Percentiles rank a stretch among this genome's conserved stretches.
Conservation (phyloP, 2,113 vertebrate species). For the Phainopepla nitens region DNA sequence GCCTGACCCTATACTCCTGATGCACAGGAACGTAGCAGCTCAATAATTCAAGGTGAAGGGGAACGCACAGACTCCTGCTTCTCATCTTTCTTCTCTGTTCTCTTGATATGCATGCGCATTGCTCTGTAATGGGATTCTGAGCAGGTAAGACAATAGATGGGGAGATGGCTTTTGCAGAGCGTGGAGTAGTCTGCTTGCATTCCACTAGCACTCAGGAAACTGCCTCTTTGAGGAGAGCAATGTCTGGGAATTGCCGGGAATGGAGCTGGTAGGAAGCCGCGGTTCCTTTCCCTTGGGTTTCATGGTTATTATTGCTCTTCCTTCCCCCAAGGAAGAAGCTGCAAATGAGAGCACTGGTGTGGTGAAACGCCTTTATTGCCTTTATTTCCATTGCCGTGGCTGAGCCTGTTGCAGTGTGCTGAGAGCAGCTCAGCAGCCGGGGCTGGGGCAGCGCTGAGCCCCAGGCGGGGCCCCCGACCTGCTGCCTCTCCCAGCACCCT, state of each 20-base stretch:
- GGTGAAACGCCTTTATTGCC: background rate
- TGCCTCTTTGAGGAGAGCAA: background rate
- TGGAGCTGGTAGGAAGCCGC: background rate
- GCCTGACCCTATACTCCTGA: background rate
- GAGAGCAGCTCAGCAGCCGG: background rate
- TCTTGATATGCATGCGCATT: background rate
- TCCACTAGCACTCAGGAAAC: background rate
- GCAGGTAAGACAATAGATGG: background rate
- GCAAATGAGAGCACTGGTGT: background rate
- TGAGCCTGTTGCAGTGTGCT: background rate
- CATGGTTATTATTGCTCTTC: background rate
- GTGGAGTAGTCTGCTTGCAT: background rate
- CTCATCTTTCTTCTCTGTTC: constrained; percentile 43
- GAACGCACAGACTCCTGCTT: background rate
- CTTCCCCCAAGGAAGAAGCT: background rate
- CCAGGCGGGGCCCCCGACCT: background rate
- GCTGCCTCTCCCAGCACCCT: background rate
- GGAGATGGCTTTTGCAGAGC: background rate
- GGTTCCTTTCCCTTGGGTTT: background rate
- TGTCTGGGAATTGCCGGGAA: background rate
- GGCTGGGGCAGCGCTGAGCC: background rate
- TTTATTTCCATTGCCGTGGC: background rate
- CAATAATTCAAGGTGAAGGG: background rate
- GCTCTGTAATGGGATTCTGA: background rate
- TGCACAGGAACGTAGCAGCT: background rate